These are phyloP conservation scores for Oscarella lobularis DNA, from an alignment of 37 sponge, comb jelly and placozoan genomes.

Conservation along the genomic window DNA sequence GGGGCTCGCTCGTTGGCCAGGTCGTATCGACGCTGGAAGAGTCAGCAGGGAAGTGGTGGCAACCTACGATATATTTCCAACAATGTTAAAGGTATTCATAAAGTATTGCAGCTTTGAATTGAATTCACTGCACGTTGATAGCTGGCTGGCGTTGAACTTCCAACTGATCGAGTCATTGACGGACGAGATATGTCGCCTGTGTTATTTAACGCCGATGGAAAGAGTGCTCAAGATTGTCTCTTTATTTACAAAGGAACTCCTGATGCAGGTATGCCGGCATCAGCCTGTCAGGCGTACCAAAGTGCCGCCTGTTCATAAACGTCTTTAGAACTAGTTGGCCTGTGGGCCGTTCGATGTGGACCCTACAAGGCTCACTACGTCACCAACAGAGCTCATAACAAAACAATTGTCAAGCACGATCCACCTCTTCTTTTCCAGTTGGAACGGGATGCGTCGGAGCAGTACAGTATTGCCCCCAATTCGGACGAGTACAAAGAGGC, in stretches of 20 bases:
- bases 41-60: not conserved
- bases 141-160: not conserved
- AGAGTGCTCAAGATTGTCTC: not conserved
- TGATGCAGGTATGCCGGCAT: not conserved
- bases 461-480: not conserved
- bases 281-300: too few relatives aligned
- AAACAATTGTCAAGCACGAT: slow-evolving; percentile 1
- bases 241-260: slow-evolving; percentile 9
- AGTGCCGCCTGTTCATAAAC: too few relatives aligned
- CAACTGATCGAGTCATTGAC: slow-evolving; percentile 3
- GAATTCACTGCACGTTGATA: too few relatives aligned
- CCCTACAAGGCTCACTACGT: slow-evolving; percentile 9
- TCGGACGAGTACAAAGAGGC: not conserved
- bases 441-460: not conserved
- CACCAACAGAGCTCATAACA: not conserved
- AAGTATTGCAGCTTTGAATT: too few relatives aligned
- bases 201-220: not conserved
- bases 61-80: slow-evolving; percentile 4
- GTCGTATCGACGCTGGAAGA: not conserved
- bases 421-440: slow-evolving; percentile 2
- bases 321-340: too few relatives aligned
- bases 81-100: not conserved
- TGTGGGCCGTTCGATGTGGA: slow-evolving; percentile 9
- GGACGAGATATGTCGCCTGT: slow-evolving; percentile 3
- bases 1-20: not conserved